Evolutionary conservation across 1,140 invertebrate genomes (phyloP).

Genomic region (Macrostomum lignano): DNA sequence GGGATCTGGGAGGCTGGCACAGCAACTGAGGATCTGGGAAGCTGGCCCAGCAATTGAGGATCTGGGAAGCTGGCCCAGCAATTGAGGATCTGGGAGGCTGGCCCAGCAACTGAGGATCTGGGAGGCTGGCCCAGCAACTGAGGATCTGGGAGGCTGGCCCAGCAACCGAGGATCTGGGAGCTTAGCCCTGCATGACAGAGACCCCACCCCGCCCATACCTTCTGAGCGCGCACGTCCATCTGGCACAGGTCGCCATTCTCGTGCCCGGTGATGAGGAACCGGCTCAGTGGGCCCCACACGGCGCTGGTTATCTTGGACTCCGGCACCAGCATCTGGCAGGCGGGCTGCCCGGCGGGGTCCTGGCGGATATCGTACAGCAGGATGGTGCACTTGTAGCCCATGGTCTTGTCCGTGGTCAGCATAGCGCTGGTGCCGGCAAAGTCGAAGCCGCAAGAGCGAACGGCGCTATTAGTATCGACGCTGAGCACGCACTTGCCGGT

Average conservation of each 20-base stretch:
- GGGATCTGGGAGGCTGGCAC: too few species aligned
- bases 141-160: too few species aligned
- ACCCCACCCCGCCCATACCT: too few species aligned
- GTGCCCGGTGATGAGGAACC: constrained; percentile 66
- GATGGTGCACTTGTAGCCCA: constrained; percentile 62
- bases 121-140: too few species aligned
- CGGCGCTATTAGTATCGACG: constrained; percentile 51
- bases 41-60: too few species aligned
- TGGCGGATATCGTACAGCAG: constrained; percentile 35
- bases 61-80: too few species aligned
- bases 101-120: too few species aligned
- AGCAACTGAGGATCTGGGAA: too few species aligned
- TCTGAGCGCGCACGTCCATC: constrained; percentile 63
- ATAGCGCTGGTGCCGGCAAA: constrained; percentile 66
- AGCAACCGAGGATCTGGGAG: too few species aligned
- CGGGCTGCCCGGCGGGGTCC: neutral
- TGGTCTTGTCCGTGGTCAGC: constrained; percentile 65
- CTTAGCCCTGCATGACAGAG: too few species aligned
- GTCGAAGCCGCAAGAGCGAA: constrained; percentile 63
- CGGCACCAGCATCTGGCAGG: constrained; percentile 8
- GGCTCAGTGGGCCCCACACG: constrained; percentile 65
- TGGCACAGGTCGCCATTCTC: constrained; percentile 62
- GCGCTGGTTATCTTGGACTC: constrained; percentile 54
- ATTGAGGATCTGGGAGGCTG: too few species aligned
- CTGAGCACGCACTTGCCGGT: constrained; percentile 37